A percentile compares a stretch with the other conserved stretches of the same genome.
Evolutionary conservation across 2,888 invertebrate genomes (phyloP).

Genomic region (Chironomus riparius): DNA sequence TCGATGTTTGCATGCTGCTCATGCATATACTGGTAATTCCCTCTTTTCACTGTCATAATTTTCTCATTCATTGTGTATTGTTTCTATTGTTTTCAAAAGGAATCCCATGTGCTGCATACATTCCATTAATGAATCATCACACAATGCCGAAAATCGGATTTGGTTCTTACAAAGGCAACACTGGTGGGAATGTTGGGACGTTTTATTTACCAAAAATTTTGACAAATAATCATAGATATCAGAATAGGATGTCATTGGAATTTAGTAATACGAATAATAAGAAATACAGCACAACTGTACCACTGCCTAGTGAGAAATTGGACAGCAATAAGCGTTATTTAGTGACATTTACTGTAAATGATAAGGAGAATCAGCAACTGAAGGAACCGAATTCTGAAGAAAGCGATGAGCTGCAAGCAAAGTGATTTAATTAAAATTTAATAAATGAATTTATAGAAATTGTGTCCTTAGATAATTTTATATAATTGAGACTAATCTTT

Average conservation of each 20-base stretch:
- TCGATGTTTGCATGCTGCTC: conserved; percentile 81
- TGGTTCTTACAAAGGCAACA: conserved; percentile 46
- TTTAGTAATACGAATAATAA: conserved; percentile 76
- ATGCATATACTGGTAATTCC: conserved; percentile 71
- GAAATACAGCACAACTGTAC: conserved; percentile 56
- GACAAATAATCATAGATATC: conserved; percentile 35
- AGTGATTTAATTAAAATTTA: conserved; percentile 4
- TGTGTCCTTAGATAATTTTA: too few species aligned
- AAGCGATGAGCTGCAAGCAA: background rate
- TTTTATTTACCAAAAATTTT: conserved; percentile 60
- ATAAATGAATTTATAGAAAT: background rate
- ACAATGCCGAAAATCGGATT: conserved; percentile 64
- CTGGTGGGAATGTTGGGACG: conserved; percentile 42
- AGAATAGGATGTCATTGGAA: conserved; percentile 61
- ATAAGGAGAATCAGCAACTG: conserved; percentile 36
- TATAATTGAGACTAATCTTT: too few species aligned
- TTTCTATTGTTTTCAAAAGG: background rate
- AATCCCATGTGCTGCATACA: conserved; percentile 75
- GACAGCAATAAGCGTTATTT: conserved; percentile 86
- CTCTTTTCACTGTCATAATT: background rate
- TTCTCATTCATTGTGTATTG: background rate
- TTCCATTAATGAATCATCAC: conserved; percentile 70
- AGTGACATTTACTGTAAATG: conserved; percentile 85
- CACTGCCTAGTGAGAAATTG: conserved; percentile 75
- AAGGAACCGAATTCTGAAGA: background rate